Conservation (phyloP, 2,113 vertebrate species). For the Chrysochloris asiatica region DNA sequence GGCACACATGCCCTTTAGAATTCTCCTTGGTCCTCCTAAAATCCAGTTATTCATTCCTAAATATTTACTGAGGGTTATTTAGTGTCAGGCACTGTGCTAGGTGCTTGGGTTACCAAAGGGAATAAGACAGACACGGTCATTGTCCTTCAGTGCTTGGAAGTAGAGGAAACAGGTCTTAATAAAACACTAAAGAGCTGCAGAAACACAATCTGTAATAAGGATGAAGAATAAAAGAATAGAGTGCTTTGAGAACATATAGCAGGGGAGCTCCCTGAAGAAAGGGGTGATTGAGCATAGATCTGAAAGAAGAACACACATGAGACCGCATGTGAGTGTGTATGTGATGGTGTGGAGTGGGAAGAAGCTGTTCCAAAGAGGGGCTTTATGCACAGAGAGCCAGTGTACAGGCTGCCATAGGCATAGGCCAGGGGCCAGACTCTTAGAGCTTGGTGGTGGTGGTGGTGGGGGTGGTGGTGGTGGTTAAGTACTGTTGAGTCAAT, state of each 20-base stretch:
- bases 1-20: constrained; percentile 27
- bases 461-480: too few species aligned
- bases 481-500: too few species aligned
- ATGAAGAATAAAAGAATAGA: background rate
- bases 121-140: background rate
- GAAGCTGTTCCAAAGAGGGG: background rate
- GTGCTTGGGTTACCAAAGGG: background rate
- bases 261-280: background rate
- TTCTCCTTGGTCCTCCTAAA: constrained; percentile 14
- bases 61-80: constrained; percentile 2
- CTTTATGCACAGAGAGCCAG: background rate
- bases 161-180: background rate
- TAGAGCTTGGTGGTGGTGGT: too few species aligned
- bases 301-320: background rate
- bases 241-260: background rate
- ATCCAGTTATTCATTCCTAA: background rate
- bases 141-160: background rate
- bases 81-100: background rate
- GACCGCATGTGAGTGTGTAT: too few species aligned
- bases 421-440: background rate
- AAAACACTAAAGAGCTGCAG: background rate
- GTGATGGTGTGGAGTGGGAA: background rate
- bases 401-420: background rate
- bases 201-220: background rate
- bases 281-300: background rate